phyloP scores from a whole-genome alignment of 30 jellyfish, hydroid and myxozoan species.

The Aurelia aurita region DNA sequence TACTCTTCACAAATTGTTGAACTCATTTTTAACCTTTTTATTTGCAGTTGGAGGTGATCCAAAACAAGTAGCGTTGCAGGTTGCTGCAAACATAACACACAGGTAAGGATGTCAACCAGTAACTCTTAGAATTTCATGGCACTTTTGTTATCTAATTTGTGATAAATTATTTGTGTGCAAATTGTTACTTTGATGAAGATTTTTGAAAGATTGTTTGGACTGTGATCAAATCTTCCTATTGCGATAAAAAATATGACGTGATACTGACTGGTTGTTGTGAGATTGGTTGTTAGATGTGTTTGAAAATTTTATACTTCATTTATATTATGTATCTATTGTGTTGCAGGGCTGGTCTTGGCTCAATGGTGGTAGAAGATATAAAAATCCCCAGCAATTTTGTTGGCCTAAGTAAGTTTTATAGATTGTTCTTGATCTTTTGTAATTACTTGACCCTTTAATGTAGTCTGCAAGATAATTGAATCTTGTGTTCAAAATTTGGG shows the following conservation, averaged over 20 bases:
- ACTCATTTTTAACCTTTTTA: not conserved
- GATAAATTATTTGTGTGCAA: too few species aligned
- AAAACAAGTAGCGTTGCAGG: slow-evolving; percentile 91
- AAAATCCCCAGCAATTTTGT: slow-evolving; percentile 87
- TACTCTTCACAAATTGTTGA: too few species aligned
- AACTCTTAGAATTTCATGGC: not conserved
- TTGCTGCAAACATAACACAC: slow-evolving; percentile 90
- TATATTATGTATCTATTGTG: not conserved
- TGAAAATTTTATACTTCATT: not conserved
- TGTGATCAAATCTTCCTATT: too few species aligned
- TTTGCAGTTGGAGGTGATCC: slow-evolving; percentile 81
- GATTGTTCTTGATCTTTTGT: too few species aligned
- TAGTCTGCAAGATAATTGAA: too few species aligned
- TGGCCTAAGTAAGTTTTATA: slow-evolving; percentile 84
- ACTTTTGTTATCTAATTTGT: not conserved
- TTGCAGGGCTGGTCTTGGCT: slow-evolving; percentile 96
- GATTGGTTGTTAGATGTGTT: too few species aligned
- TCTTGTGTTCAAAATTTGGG: too few species aligned
- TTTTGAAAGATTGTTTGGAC: too few species aligned
- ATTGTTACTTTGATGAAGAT: too few species aligned
- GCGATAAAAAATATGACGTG: too few species aligned
- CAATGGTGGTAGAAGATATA: slow-evolving; percentile 94
- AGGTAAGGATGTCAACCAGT: slow-evolving; percentile 50
- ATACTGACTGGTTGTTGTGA: too few species aligned
- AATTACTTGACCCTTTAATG: too few species aligned